Evolutionary conservation across 1,140 invertebrate species (phyloP), one percentile per base, ranked within the genome.

Genomic region (Antheraea pernyi): DNA sequence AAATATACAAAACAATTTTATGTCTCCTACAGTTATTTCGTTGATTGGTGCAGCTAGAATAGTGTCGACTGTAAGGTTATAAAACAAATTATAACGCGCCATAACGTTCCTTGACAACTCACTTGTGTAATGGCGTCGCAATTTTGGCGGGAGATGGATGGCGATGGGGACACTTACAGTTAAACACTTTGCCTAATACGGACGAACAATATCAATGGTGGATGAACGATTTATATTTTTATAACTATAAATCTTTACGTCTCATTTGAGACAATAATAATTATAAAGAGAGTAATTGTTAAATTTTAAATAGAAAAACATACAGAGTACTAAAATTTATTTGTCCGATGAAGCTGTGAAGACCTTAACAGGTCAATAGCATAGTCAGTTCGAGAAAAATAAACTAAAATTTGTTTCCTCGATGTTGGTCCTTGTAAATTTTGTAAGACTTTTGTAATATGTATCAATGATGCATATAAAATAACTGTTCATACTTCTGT

Each of bases 71-170:
- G 85, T 87, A 72, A 80, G 82, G 86, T 82, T 88, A 91, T 89
- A 91, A 89, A 91, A 83, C 81, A 91, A 91, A 91, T 91, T 89
- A 89, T 88, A 83, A 84, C 89, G 89, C 86, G 65, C 89, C 87
- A 91, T 91, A 91, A 85, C 87, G 75, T 86, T 78, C 70, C 78
- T 67, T 85, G 86, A 86, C 87, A 86, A 89, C 75, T 91, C 87
- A 86, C 71, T 89, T 86, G 89, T 88, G 84, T 85, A 89, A 91
- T 88, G 87, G 83, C 84, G 84, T 78, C 86, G 81, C 46, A 82
- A 83, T 88, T 86, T 90, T 79, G 83, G 86, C 85, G 84, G 84
- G 76, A 87, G 78, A 59, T 75, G 16, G 13, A 53, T 63, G 65
- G 70, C 67, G 71, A 71, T 72, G 70, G 77, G 82, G 76, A 76